Conservation (phyloP, 2,113 vertebrate species). For the Brachypteracias leptosomus region DNA sequence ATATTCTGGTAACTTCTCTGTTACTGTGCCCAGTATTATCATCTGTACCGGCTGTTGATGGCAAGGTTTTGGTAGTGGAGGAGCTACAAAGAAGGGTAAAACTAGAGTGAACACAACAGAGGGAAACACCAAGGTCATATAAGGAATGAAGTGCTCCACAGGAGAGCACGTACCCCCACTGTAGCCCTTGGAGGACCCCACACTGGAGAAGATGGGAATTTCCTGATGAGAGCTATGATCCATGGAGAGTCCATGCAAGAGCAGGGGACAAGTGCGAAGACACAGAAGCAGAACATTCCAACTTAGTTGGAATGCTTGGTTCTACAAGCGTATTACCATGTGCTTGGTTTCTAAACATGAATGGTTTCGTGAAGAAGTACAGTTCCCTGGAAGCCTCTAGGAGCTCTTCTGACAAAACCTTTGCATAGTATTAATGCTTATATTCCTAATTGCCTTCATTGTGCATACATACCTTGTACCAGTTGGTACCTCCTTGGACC, state of each 20-base stretch:
- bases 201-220: not conserved
- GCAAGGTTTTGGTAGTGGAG: not conserved
- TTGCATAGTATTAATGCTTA: not conserved
- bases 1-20: not conserved
- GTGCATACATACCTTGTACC: not conserved
- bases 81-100: not conserved
- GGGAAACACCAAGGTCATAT: not conserved
- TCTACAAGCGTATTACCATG: too few relatives aligned
- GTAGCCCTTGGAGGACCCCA: not conserved
- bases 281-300: not conserved
- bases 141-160: not conserved
- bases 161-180: not conserved
- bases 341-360: not conserved
- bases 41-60: not conserved
- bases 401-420: not conserved
- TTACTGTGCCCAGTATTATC: not conserved
- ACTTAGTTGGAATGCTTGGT: too few relatives aligned
- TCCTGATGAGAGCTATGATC: not conserved
- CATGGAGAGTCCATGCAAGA: accelerated
- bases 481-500: not conserved
- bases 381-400: not conserved
- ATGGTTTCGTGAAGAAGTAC: not conserved
- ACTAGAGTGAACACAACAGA: not conserved
- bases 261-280: not conserved
- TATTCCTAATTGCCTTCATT: not conserved